Base-by-base conservation (phyloP, 2,113 vertebrate species). In the Dasyprocta punctata region DNA sequence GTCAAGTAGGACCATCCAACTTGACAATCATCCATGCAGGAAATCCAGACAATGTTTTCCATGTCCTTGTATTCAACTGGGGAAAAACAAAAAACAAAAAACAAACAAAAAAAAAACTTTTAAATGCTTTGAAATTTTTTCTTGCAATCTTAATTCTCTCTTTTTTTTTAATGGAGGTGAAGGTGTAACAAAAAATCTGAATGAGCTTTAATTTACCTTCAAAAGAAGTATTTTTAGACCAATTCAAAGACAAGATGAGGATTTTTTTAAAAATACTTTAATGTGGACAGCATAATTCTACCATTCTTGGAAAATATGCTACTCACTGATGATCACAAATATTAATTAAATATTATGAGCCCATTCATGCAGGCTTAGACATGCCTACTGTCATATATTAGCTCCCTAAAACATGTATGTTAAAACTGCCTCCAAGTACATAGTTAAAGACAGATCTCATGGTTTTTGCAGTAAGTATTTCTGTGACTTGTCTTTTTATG, bases 221-320 rank as follows among this genome's bases (percentile, higher is more conserved):
- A 91, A 71, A 91, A 94, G 0, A 93, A 93, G 1, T n/a, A 44
- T 44, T 75, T 95, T 86, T 86, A 92, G 30, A 54, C 3, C 36
- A 80, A 96, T 86, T 92, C 85, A 69, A 75, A 95, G 1, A 17
- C 8, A 93, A 94, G 36, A 87, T 33, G 60, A 75, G 17, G 2
- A 73, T 49, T 95, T 95, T 95, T 52, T 2, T 16, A 96, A 96
- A 73, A 90, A 65, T 52, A 54, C 20, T 93, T 96, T 93, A 78
- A 93, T 54, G 17, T 78, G n/a, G 30, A 92, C 2, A 71, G n/a
- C 22, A 80, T 73, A 92, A 84, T 77, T 69, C 47, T 88, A 80
- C 3, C 56, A 26, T 77, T 80, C 54, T 90, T 86, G 24, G 14
- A 86, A 95, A 77, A 63, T 1, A 0, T 94, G 52, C 63, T 44